Base-by-base conservation (phyloP, 2,888 invertebrate species). In the Diarsia brunnea region DNA sequence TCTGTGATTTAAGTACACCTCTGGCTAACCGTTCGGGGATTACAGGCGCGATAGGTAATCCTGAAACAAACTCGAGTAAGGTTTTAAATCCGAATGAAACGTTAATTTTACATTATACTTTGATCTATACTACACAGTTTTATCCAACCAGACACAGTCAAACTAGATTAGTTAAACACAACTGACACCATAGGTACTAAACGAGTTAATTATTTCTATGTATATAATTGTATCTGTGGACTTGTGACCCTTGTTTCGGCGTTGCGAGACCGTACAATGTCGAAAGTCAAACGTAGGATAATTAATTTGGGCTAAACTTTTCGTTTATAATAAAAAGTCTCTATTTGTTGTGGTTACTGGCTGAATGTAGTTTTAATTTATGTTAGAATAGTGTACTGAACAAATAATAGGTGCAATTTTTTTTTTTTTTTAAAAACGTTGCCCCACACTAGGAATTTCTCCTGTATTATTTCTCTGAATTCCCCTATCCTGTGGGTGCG, bases 201-300 rank as follows among this genome's bases (percentile, higher is more conserved):
- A 51, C 60, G 16, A 82, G 65, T 60, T 55, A 71, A 67, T 78
- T 81, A 71, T 69, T 71, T 66, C 24, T 75, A 27, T 58, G 58
- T 58, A 58, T 49, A 63, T n/a, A n/a, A n/a, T 27, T 66, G 51
- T 73, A 67, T 67, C 63, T 63, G 43, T 63, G 51, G 68, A 60
- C 60, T 55, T 55, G 16, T 58, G 74, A 72, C 74, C 73, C 67
- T 45, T 51, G 38, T 65, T 60, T 65, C 24, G 11, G 47, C n/a
- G 64, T 45, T 81, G 65, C 69, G 60, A 61, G 53, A 60, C 82
- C 61, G 60, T 75, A 71, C 65, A 73, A 60, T 51, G 65, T 58
- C 43, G 8, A 83, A 83, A 85, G 83, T 82, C 75, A 82, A 82
- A 85, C 70, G 73, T 63, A 47, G 60, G 69, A 55, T 72, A 85